Base-by-base conservation (phyloP, 2,797 vertebrate genomes). In the Rhinichthys osculus region DNA sequence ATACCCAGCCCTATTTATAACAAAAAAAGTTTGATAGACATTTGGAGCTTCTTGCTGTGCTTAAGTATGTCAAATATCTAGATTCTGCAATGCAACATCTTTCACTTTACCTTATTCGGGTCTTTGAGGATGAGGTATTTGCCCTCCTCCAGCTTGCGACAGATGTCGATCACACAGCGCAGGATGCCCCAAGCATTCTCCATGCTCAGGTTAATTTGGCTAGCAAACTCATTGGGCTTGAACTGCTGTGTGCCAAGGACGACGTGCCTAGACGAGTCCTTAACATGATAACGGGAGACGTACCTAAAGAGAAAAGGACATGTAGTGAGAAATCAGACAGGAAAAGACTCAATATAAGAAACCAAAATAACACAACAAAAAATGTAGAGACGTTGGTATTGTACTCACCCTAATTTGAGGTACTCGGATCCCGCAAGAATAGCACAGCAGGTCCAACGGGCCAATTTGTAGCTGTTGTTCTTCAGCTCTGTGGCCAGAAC, bases 111-210 rank as follows among this genome's bases (percentile, higher is more conserved):
- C 96, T 99, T 99, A 95, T 99, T 99, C 90, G 98, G 98, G 92
- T 99, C 98, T 92, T 99, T 99, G 78, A 99, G 97, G 94, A 99
- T 99, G 89, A 99, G 97, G 95, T 99, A 99, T 89, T 99, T 99
- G 82, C 98, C 98, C 95, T 99, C 98, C 13, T 99, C 98, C 93
- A 99, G 96, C 89, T 98, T 98, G 96, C 98, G 98, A 95, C 98
- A 99, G 94, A 98, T 99, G 89, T 99, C 98, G 5, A 99, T 97
- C 93, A 99, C 98, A 0, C 98, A 99, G 57, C 98, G 97, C 79
- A 99, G 94, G 93, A 99, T 99, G 47, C 98, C 98, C 98, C 98
- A 99, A 86, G 97, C 98, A 0, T 99, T 99, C 95, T 99, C 98
- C 93, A 99, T 98, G 84, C 98, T 99, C 94, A 99, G 95, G 94